Evolutionary conservation across 1,140 invertebrate genomes (phyloP), one percentile per base, ranked within the genome.

Genomic region (Heliconius hewitsoni): DNA sequence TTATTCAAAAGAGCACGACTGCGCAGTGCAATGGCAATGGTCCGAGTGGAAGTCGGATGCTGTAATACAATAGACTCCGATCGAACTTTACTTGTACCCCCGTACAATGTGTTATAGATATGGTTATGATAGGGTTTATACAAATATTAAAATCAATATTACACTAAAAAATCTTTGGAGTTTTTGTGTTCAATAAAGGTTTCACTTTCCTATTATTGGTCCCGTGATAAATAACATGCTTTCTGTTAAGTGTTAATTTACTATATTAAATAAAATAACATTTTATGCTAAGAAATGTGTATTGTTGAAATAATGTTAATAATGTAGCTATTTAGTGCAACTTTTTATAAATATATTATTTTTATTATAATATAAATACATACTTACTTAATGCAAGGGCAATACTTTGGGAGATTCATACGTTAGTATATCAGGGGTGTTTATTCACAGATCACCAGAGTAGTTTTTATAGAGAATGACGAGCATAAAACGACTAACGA

Each of bases 41-140:
- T 87, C 83, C 85, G 86, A 94, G 91, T 94, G 92, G 86, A 86
- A 89, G 83, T 84, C 77, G 82, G 85, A 83, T 77, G 83, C 84
- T 84, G 86, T 83, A 85, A 81, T 81, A 93, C 89, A 93, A 93
- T 89, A 83, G 89, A 84, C 84, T 85, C 81, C 82, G 85, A 86
- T 87, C 85, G 85, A 86, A 88, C 76, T 77, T 82, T 81, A 76
- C 84, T 86, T 81, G 80, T 80, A 80, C 87, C 89, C 89, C 86
- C 80, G 73, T 76, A 78, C 81, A 84, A 84, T 86, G 81, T 82
- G 83, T 83, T 83, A 78, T 86, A 80, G 79, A 82, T 85, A 77
- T 91, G 84, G 83, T 88, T 86, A 88, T 91, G 86, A 93, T 90
- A 89, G 86, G 90, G 89, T 88, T 91, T 83, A 82, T 85, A 86